Evolutionary conservation across 2,113 vertebrate genomes (phyloP), one percentile per base, ranked within the genome.

Genomic region (Platichthys stellatus): DNA sequence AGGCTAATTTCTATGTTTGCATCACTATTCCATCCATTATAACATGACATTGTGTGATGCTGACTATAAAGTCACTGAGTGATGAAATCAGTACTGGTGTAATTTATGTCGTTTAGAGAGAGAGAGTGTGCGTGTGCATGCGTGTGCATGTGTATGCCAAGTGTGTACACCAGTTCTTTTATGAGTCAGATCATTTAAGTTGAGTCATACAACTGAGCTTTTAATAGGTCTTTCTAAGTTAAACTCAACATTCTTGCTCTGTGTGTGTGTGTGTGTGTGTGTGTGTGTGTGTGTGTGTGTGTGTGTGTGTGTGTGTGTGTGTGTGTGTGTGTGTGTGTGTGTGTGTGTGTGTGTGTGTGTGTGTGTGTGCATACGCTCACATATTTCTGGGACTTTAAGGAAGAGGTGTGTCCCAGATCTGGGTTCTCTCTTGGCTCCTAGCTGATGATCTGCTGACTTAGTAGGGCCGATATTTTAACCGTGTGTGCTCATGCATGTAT

Each of bases 351-450:
- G 47, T 51, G 47, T 18, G 5, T 18, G 17, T 51, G 20, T 18
- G 5, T 53, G 21, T 63, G 58, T 26, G 20, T 31, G 18, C 15
- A 15, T 58, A 51, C 1, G 5, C 47, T 51, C 47, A 8, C 17
- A 18, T 49, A 51, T 58, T 66, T 67, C 11, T 47, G 18, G 17
- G 76, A 62, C 58, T 65, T 69, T 72, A 38, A 76, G 53, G 40
- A 75, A 61, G 62, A 61, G 65, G 57, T 43, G 71, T 64, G 88
- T 80, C 75, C 82, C 75, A 88, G 75, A 80, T 85, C 5, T 28
- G 20, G 63, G 66, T 43, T 38, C 75, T 77, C 82, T 64, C 71
- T 49, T 40, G 67, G 45, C 53, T 69, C 61, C 57, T 62, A 20
- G 4, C 49, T 89, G 88, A 90, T 89, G 54, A 47, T 58, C 64